phyloP scores from a whole-genome alignment of 2,888 invertebrate species.

The Eretmocerus hayati region DNA sequence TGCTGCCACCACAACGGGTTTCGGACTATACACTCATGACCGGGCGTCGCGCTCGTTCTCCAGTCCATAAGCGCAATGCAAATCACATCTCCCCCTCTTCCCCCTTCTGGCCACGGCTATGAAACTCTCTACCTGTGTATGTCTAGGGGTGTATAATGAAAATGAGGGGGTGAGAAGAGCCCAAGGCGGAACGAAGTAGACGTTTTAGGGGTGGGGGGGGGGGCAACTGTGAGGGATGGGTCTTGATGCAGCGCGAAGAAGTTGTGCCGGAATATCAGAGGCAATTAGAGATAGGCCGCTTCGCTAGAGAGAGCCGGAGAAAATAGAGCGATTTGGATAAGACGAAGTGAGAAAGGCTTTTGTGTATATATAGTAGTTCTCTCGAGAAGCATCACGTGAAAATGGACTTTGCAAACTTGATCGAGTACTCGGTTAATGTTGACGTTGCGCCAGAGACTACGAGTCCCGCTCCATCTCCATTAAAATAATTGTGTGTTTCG shows the following conservation, averaged over 20 bases:
- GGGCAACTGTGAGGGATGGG: not conserved
- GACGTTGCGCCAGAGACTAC: no score
- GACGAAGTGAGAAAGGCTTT: not conserved
- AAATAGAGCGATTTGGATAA: conserved; percentile 10
- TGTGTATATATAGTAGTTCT: no score
- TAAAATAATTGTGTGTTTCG: no score
- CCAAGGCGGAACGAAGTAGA: not conserved
- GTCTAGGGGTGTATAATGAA: no score
- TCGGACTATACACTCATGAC: no score
- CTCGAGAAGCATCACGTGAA: no score
- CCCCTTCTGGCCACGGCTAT: no score
- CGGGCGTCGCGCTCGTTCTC: not conserved
- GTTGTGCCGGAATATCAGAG: conserved; percentile 2
- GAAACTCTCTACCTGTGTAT: no score
- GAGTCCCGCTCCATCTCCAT: no score
- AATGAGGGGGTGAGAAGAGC: not conserved
- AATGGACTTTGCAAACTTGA: not conserved
- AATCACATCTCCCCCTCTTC: conserved; percentile 27
- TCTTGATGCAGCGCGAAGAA: conserved; percentile 3
- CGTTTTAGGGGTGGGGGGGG: not conserved
- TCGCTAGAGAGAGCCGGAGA: no score
- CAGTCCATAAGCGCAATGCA: conserved; percentile 19
- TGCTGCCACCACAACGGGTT: no score
- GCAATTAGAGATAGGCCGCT: conserved; percentile 9
- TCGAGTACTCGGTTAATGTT: no score